Percentiles rank a stretch among this genome's conserved stretches.
Conservation (phyloP, 2,888 invertebrate species). For the Aelia acuminata region DNA sequence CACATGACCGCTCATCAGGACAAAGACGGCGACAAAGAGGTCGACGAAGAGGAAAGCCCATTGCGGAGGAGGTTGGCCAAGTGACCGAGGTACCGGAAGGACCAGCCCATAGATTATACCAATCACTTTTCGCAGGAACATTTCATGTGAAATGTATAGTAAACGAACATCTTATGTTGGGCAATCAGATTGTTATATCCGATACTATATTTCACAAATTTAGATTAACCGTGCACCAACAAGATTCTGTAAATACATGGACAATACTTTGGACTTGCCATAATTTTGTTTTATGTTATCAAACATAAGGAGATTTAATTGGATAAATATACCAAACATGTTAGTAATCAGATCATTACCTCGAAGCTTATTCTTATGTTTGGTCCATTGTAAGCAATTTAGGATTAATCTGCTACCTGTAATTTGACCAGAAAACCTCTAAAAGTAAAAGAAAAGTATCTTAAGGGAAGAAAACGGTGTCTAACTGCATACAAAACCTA, state of each 20-base stretch:
- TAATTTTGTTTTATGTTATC: neutral
- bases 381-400: too few species aligned
- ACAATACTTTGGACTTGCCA: neutral
- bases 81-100: constrained; percentile 55
- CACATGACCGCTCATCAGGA: constrained; percentile 99
- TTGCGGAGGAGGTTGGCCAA: constrained; percentile 57
- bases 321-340: neutral
- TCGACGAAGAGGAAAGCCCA: constrained; percentile 66
- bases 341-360: neutral
- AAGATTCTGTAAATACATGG: neutral
- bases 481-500: too few species aligned
- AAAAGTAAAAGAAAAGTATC: too few species aligned
- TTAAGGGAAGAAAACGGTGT: neutral
- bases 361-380: neutral
- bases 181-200: neutral
- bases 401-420: too few species aligned
- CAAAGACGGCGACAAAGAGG: constrained; percentile 85
- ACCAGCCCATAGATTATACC: constrained; percentile 50
- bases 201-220: neutral
- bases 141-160: neutral
- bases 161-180: neutral
- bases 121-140: constrained; percentile 48
- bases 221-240: neutral
- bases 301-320: neutral
- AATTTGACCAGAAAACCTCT: too few species aligned